Evolutionary conservation across 1,140 invertebrate species (phyloP), one percentile per base, ranked within the genome.

Genomic region (Drosophila miranda): DNA sequence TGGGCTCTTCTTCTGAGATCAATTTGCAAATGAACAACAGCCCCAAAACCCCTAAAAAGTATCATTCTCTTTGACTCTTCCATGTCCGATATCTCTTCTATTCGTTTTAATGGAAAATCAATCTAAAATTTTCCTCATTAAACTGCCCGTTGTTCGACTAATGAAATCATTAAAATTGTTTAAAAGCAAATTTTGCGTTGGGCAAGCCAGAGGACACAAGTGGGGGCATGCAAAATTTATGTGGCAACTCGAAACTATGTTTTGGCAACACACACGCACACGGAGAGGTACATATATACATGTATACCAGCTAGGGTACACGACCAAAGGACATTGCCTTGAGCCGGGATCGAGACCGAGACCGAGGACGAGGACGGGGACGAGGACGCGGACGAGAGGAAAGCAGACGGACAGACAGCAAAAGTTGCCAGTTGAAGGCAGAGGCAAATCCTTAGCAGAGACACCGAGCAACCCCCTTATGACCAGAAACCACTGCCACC

Each of bases 151-250:
- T 55, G 42, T 54, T 61, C 41, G 60, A 84, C 77, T 86, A 87
- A 86, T 86, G 82, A 86, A 86, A 86, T 86, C 82, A 86, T 86
- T 86, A 87, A 87, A 86, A 86, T 74, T 60, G 74, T 72, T 87
- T 81, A 87, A 81, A 81, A 74, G 52, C 75, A 78, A 82, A 59
- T 80, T 75, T 63, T 62, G 34, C 61, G 49, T 59, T 56, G 53
- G 60, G 51, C 58, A 52, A 53, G 51, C 51, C 34, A 23, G 63
- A 19, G 46, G 44, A 67, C 51, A 64, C 49, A 66, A 61, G 30
- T 41, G 16, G 42, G 62, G 21, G 51, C 72, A 86, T 73, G 68
- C 73, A 80, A 79, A 89, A 87, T 86, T 81, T 87, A 86, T 86
- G 78, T 87, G 73, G 81, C 77, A 78, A 78, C 74, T 82, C 53